Evolutionary conservation across 1,140 invertebrate species (phyloP).

Genomic region (Drosophila sechellia): DNA sequence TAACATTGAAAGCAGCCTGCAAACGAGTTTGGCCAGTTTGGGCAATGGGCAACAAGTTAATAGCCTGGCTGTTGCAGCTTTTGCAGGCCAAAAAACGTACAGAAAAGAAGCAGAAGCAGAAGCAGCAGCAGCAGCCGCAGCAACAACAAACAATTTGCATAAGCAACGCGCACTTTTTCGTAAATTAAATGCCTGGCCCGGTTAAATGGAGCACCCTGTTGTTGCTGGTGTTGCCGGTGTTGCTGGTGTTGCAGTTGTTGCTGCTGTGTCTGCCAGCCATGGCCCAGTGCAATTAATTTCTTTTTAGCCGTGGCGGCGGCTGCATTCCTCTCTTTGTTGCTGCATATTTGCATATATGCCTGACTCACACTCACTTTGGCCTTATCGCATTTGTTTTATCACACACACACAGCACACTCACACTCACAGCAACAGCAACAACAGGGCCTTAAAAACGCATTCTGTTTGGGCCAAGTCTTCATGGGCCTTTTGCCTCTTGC

Average conservation of each 20-base stretch:
- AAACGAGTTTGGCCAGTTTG: slow-evolving; percentile 80
- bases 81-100: slow-evolving; percentile 52
- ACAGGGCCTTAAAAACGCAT: slow-evolving; percentile 69
- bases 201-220: slow-evolving; percentile 80
- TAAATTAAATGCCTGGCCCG: slow-evolving; percentile 78
- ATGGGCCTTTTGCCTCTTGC: slow-evolving; percentile 3
- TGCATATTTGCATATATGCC: slow-evolving; percentile 78
- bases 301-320: slow-evolving; percentile 78
- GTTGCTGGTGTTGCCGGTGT: slow-evolving; percentile 35
- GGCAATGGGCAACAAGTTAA: slow-evolving; percentile 79
- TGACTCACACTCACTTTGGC: slow-evolving; percentile 75
- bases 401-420: slow-evolving; percentile 42
- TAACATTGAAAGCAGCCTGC: slow-evolving; percentile 79
- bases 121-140: slow-evolving; percentile 28
- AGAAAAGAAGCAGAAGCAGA: slow-evolving; percentile 40
- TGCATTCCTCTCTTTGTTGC: slow-evolving; percentile 78
- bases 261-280: slow-evolving; percentile 53
- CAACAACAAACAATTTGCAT: slow-evolving; percentile 80
- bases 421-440: slow-evolving; percentile 19
- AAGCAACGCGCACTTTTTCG: slow-evolving; percentile 82
- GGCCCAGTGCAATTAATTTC: slow-evolving; percentile 81
- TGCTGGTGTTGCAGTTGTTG: slow-evolving; percentile 33
- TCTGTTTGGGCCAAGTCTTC: slow-evolving; percentile 53
- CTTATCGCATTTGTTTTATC: slow-evolving; percentile 83
- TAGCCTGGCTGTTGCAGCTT: slow-evolving; percentile 70